Percentiles rank a stretch among this genome's conserved stretches.
Conservation (phyloP, 2,113 vertebrate genomes). For the Scytalopus superciliaris region DNA sequence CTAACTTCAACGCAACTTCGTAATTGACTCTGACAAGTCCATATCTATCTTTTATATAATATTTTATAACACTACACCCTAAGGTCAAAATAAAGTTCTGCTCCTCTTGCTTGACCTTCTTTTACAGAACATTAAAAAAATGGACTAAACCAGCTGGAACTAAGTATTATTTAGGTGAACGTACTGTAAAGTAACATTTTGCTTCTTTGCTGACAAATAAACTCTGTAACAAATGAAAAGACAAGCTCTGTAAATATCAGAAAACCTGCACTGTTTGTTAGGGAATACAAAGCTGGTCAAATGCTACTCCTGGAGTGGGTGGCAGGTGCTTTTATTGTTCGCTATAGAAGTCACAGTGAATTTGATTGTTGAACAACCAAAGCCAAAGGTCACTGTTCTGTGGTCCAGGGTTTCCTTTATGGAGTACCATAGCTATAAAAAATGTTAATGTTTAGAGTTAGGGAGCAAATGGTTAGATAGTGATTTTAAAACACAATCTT, state of each 20-base stretch:
- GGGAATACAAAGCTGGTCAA: background rate
- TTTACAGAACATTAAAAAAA: background rate
- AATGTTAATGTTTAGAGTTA: background rate
- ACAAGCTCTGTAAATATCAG: background rate
- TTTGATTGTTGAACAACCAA: background rate
- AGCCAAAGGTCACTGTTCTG: background rate
- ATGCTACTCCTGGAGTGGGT: background rate
- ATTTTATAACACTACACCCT: conserved; percentile 24
- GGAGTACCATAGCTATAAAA: background rate
- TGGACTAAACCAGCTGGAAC: conserved; percentile 10
- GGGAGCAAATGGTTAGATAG: background rate
- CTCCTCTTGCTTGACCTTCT: conserved; percentile 24
- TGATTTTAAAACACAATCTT: background rate
- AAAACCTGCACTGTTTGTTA: background rate
- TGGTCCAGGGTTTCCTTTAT: background rate
- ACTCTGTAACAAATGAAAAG: background rate
- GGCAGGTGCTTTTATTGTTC: background rate
- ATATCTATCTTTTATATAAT: conserved; percentile 58
- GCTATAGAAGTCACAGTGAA: background rate
- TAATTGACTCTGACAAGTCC: conserved; percentile 63
- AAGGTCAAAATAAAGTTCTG: conserved; percentile 51
- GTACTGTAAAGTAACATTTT: background rate
- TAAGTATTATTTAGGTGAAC: background rate
- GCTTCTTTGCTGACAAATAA: background rate
- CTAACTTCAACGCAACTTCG: background rate